These are phyloP conservation scores for Hydropsyche betteni DNA, from an alignment of 2,888 invertebrate species.

Conservation along the genomic window DNA sequence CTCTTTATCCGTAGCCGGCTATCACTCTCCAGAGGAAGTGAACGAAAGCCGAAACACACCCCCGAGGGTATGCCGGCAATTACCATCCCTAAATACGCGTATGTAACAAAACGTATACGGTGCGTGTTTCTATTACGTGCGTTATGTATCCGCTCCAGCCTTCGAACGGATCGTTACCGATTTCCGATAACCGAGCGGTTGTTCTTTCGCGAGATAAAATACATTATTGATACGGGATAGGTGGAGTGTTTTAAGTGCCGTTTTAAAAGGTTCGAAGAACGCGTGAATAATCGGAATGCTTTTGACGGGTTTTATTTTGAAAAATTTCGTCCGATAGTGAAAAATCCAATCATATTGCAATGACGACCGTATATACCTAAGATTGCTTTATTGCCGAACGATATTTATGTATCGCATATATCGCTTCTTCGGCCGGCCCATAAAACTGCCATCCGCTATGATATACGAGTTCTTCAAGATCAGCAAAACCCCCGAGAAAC, in stretches of 20 bases:
- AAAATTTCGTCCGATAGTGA: too few species aligned
- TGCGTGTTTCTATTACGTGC: not conserved
- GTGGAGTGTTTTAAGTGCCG: too few species aligned
- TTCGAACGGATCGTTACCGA: too few species aligned
- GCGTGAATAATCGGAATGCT: too few species aligned
- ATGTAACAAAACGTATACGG: not conserved
- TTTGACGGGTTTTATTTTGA: too few species aligned
- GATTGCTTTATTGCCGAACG: not conserved
- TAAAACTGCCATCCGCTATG: slow-evolving; percentile 27
- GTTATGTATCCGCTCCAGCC: too few species aligned
- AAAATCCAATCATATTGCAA: too few species aligned
- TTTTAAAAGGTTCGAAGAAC: too few species aligned
- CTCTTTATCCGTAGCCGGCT: slow-evolving; percentile 33
- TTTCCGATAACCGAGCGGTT: too few species aligned
- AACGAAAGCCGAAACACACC: slow-evolving; percentile 17
- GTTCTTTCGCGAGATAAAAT: too few species aligned
- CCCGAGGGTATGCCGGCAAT: slow-evolving; percentile 26
- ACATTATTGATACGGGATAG: too few species aligned
- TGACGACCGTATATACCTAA: too few species aligned
- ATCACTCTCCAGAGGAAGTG: slow-evolving; percentile 37
- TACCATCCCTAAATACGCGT: slow-evolving; percentile 30
- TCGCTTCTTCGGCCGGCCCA: not conserved
- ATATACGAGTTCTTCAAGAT: slow-evolving; percentile 32
- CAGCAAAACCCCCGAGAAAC: slow-evolving; percentile 14
- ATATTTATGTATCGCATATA: slow-evolving; percentile 5